phyloP scores from a whole-genome alignment of 2,888 invertebrate species.

The Crematogaster levior region DNA sequence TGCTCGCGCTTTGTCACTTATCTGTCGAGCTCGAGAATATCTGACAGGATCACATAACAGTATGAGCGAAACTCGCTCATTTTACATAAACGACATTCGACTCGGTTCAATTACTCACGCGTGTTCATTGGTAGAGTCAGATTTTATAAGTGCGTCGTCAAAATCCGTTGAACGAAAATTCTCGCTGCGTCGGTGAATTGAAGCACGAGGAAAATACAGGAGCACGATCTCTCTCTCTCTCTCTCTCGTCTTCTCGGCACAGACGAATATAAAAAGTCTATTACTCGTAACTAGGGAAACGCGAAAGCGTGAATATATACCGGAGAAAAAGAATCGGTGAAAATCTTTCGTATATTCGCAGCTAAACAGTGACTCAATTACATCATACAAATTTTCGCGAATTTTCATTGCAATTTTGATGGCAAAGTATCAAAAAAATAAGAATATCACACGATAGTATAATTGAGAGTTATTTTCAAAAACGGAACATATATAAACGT shows the following conservation, averaged over 20 bases:
- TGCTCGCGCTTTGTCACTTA: constrained; percentile 11
- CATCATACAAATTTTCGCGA: constrained; percentile 3
- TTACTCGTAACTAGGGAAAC: constrained; percentile 21
- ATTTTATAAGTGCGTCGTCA: constrained; percentile 36
- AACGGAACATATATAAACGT: background rate
- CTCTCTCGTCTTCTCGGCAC: background rate
- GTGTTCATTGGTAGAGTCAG: constrained; percentile 23
- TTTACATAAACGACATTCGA: constrained; percentile 19
- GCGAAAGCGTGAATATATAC: constrained; percentile 17
- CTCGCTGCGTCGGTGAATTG: background rate
- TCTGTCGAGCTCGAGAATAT: constrained; percentile 26
- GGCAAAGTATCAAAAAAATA: background rate
- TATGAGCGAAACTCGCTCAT: constrained; percentile 1
- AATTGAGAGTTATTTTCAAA: background rate
- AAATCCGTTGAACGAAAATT: constrained; percentile 4
- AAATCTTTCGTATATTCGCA: background rate
- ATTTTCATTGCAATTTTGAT: background rate
- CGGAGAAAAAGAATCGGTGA: background rate
- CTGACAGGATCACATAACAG: constrained; percentile 27
- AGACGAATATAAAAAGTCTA: constrained; percentile 23
- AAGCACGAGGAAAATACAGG: constrained; percentile 8
- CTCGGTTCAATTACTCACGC: constrained; percentile 38
- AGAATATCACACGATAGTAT: background rate
- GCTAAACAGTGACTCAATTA: constrained; percentile 18
- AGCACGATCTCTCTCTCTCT: constrained; percentile 24